These are phyloP conservation scores for Turnix velox DNA, from an alignment of 2,113 vertebrate species.

Conservation along the genomic window DNA sequence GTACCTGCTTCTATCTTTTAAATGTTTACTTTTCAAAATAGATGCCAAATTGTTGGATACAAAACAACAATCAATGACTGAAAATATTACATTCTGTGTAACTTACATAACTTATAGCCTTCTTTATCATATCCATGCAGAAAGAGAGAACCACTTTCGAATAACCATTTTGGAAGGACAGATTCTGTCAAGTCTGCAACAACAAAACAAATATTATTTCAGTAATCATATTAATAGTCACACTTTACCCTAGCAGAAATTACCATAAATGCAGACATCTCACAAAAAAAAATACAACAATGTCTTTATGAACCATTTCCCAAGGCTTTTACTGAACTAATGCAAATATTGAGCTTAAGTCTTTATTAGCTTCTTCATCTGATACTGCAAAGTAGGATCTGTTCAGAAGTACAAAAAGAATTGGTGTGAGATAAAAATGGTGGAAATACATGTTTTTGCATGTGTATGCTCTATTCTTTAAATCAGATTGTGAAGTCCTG, in stretches of 20 bases:
- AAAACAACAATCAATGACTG: not conserved
- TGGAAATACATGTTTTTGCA: not conserved
- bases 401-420: not conserved
- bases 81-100: not conserved
- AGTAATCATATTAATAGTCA: not conserved
- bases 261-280: not conserved
- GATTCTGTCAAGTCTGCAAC: slow-evolving; percentile 89
- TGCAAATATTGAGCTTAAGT: not conserved
- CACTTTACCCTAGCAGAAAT: not conserved
- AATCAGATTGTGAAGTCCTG: not conserved
- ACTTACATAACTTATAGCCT: slow-evolving; percentile 94
- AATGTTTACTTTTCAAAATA: not conserved
- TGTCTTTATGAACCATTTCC: not conserved
- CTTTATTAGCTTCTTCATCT: not conserved
- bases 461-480: not conserved
- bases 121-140: slow-evolving; percentile 98
- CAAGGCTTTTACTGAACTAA: not conserved
- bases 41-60: not conserved
- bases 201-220: slow-evolving; percentile 4
- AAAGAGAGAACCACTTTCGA: slow-evolving; percentile 87
- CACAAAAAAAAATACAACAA: not conserved
- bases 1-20: not conserved
- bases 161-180: slow-evolving; percentile 86
- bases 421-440: not conserved
- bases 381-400: not conserved